These are phyloP conservation scores for Anneissia japonica DNA, from an alignment of 35 echinoderm and acorn worm species.

Conservation along the genomic window DNA sequence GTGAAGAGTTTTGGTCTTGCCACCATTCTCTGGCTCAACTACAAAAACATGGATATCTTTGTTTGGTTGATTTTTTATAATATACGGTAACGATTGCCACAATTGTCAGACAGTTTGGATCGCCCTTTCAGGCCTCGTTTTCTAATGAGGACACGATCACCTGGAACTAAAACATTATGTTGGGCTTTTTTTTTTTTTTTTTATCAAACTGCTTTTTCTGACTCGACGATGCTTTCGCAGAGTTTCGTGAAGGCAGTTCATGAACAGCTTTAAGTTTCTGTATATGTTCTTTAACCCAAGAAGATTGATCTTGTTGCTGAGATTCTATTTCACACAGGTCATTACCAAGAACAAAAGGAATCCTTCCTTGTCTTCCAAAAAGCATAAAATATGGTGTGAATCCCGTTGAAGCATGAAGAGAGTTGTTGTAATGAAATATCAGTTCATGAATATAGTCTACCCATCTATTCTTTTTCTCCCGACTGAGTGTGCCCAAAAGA, in stretches of 20 bases:
- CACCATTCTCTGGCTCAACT: conserved; percentile 35
- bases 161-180: neutral
- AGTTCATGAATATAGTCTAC: conserved; percentile 28
- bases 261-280: too few relatives aligned
- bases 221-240: too few relatives aligned
- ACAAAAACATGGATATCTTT: conserved; percentile 47
- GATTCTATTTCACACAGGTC: neutral
- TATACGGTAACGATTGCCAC: conserved; percentile 33
- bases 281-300: too few relatives aligned
- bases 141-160: conserved; percentile 44
- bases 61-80: conserved; percentile 6
- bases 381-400: conserved; percentile 46
- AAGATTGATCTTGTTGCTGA: too few relatives aligned
- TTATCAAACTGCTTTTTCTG: neutral
- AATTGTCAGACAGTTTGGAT: conserved; percentile 44
- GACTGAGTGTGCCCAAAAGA: conserved; percentile 15
- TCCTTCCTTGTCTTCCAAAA: conserved; percentile 34
- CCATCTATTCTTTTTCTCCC: conserved; percentile 36
- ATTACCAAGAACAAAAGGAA: conserved; percentile 4
- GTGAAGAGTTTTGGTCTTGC: conserved; percentile 31
- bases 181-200: too few relatives aligned
- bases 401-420: conserved; percentile 33
- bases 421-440: conserved; percentile 36
- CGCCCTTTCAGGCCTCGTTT: conserved; percentile 22
- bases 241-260: too few relatives aligned